Conservation (phyloP, 2,113 vertebrate species). For the Oreochromis niloticus region DNA sequence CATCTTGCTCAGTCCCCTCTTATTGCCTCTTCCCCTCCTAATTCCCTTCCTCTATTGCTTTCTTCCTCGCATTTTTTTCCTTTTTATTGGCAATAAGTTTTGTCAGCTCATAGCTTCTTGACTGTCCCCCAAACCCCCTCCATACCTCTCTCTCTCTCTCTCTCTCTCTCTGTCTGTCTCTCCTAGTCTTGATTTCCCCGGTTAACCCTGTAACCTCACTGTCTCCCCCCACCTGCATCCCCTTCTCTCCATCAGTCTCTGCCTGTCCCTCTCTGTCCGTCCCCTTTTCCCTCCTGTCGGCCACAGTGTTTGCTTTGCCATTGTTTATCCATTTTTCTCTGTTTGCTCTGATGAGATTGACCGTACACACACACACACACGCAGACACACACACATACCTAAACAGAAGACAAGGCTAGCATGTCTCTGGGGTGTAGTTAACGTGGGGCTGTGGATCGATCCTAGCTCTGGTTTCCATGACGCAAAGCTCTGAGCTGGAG, state of each 20-base stretch:
- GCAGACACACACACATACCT: constrained; percentile 37
- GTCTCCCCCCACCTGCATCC: not conserved
- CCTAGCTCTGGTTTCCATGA: constrained; percentile 65
- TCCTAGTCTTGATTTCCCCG: constrained; percentile 1
- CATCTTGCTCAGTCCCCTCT: not conserved
- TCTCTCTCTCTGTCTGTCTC: not conserved
- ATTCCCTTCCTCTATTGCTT: constrained; percentile 15
- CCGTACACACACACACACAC: constrained; percentile 17
- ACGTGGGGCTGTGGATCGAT: constrained; percentile 58
- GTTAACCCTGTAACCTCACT: constrained; percentile 38
- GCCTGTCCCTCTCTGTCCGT: not conserved
- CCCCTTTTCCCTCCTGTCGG: constrained; percentile 17
- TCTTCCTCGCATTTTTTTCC: not conserved
- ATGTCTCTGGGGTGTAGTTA: constrained; percentile 68
- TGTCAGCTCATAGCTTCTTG: constrained; percentile 25
- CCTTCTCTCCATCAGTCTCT: constrained; percentile 26
- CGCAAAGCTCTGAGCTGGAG: constrained; percentile 45
- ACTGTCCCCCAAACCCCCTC: not conserved
- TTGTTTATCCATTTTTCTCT: constrained; percentile 69
- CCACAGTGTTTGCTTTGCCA: constrained; percentile 58
- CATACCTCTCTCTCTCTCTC: not conserved
- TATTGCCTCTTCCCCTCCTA: constrained; percentile 15
- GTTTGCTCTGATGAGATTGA: constrained; percentile 64
- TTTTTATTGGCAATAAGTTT: constrained; percentile 40
- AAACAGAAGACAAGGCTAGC: constrained; percentile 55